These are phyloP conservation scores for Platycnemis pennipes DNA, from an alignment of 2,888 invertebrate species.

Conservation along the genomic window DNA sequence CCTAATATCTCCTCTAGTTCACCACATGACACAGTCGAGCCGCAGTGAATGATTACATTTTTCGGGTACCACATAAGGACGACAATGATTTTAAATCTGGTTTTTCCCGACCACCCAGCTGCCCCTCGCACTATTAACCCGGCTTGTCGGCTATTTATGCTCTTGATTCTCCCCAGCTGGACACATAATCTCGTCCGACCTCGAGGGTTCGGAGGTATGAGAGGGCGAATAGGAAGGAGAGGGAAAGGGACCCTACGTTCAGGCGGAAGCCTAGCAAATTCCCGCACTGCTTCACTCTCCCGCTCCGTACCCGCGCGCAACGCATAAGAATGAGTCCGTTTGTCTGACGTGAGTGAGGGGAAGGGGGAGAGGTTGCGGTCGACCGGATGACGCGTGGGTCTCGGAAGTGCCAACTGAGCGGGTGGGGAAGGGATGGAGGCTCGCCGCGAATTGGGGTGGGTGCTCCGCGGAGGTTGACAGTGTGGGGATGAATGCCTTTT, in stretches of 20 bases:
- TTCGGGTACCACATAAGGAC: not conserved
- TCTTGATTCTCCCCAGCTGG: not conserved
- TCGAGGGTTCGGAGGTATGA: too few species aligned
- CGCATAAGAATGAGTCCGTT: conserved; percentile 52
- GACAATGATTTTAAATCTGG: not conserved
- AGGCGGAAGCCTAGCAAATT: conserved; percentile 40
- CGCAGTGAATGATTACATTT: not conserved
- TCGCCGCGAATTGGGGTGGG: not conserved
- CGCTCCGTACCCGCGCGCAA: not conserved
- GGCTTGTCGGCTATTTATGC: conserved; percentile 11
- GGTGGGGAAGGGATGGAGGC: not conserved
- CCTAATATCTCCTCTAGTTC: not conserved
- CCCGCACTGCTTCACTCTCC: not conserved
- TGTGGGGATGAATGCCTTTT: not conserved
- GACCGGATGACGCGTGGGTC: conserved; percentile 44
- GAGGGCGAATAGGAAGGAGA: too few species aligned
- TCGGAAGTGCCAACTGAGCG: conserved; percentile 45
- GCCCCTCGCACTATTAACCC: not conserved
- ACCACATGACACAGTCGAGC: not conserved
- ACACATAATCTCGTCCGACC: not conserved
- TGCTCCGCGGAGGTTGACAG: not conserved
- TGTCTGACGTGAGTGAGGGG: not conserved
- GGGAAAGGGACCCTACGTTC: not conserved
- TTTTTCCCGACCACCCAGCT: not conserved
- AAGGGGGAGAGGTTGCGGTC: not conserved